These are phyloP conservation scores for Nysson spinosus DNA, from an alignment of 2,888 invertebrate genomes.

Conservation along the genomic window DNA sequence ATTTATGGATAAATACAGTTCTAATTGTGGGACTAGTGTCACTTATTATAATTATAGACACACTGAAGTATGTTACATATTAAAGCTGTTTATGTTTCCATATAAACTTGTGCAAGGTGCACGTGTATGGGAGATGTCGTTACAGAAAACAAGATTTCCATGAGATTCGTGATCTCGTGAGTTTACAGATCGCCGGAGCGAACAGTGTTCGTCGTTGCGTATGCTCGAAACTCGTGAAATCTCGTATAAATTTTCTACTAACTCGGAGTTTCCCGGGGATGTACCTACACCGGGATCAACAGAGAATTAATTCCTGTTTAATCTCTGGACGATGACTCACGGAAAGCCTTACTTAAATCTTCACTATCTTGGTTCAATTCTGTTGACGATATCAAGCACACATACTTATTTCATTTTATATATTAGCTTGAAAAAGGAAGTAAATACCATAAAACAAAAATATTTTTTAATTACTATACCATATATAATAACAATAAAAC, in stretches of 20 bases:
- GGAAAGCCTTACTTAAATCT: too few species aligned
- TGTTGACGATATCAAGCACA: not conserved
- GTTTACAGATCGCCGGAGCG: conserved; percentile 58
- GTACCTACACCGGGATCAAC: conserved; percentile 8
- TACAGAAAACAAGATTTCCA: conserved; percentile 55
- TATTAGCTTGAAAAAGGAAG: too few species aligned
- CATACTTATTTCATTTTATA: not conserved
- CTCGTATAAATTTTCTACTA: conserved; percentile 50
- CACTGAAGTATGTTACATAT: too few species aligned
- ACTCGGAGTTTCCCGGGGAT: conserved; percentile 18
- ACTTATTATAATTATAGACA: too few species aligned
- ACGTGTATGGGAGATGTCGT: conserved; percentile 26
- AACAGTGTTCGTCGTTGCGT: conserved; percentile 36
- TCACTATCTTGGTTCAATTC: conserved; percentile 5
- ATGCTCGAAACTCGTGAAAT: conserved; percentile 45
- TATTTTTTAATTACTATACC: too few species aligned
- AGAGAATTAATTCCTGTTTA: conserved; percentile 35
- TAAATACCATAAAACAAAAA: too few species aligned
- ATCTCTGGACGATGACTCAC: conserved; percentile 10
- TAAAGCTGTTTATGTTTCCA: not conserved
- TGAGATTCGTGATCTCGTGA: conserved; percentile 58
- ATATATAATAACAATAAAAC: too few species aligned
- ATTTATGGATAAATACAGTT: too few species aligned
- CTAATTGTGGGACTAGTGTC: too few species aligned
- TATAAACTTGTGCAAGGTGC: conserved; percentile 1